These are phyloP conservation scores for Protomyctophum bolini DNA, from an alignment of 2,113 vertebrate species.

Conservation along the genomic window DNA sequence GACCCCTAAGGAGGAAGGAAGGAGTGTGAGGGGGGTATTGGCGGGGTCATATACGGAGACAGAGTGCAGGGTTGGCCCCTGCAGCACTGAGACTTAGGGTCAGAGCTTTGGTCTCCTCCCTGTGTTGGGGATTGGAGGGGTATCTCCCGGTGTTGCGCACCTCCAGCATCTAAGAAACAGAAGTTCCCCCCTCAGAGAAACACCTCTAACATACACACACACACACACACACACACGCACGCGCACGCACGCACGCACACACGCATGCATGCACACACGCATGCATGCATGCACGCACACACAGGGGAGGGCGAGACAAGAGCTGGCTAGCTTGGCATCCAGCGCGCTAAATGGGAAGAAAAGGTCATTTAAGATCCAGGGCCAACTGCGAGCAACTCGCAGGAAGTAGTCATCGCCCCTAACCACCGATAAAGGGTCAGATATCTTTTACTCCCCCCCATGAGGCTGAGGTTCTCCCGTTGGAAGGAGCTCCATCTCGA, in stretches of 20 bases:
- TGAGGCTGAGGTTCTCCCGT: constrained; percentile 38
- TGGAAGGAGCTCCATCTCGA: constrained; percentile 20
- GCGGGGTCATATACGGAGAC: background rate
- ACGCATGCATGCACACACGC: constrained; percentile 33
- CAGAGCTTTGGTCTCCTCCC: background rate
- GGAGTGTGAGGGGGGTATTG: too few species aligned
- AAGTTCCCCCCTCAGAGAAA: constrained; percentile 21
- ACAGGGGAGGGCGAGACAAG: constrained; percentile 1
- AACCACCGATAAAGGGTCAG: constrained; percentile 54
- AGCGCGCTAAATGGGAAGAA: constrained; percentile 43
- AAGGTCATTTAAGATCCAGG: constrained; percentile 49
- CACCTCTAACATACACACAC: constrained; percentile 46
- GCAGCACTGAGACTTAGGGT: constrained; percentile 23
- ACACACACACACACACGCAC: constrained; percentile 17
- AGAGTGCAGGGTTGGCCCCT: background rate
- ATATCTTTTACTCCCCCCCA: constrained; percentile 31
- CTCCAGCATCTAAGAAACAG: constrained; percentile 30
- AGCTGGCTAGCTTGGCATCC: constrained; percentile 55
- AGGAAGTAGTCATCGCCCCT: constrained; percentile 49
- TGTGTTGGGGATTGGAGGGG: constrained; percentile 24
- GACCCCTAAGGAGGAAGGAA: background rate
- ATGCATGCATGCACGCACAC: constrained; percentile 30
- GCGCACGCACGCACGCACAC: constrained; percentile 38
- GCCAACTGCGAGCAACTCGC: constrained; percentile 26
- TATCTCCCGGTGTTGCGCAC: background rate